Evolutionary conservation across 2,797 vertebrate genomes (phyloP).

Genomic region (Gallinago solitaria): DNA sequence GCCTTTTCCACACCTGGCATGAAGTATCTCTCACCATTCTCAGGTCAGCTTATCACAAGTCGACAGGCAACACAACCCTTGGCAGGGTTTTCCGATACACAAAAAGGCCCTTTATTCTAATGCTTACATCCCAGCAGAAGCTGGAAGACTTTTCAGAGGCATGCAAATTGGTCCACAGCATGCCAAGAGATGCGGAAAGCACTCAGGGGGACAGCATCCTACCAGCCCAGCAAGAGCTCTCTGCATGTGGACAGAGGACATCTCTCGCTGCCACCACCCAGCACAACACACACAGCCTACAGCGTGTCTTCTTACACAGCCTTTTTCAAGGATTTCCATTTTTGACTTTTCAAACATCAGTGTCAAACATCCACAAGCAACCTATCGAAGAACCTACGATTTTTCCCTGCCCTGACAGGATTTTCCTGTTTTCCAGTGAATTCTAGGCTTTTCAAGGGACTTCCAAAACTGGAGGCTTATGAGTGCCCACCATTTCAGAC

Average conservation of each 20-base stretch:
- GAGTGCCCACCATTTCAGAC: not conserved
- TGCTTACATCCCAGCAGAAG: not conserved
- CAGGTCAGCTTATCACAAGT: accelerated
- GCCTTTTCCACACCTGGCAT: not conserved
- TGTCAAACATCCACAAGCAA: not conserved
- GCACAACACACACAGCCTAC: not conserved
- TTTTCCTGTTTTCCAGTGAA: not conserved
- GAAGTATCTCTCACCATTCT: not conserved
- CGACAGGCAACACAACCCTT: not conserved
- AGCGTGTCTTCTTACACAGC: accelerated
- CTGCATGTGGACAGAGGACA: not conserved
- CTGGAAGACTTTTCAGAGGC: not conserved
- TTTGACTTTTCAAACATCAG: not conserved
- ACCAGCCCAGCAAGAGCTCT: accelerated
- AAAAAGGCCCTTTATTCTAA: not conserved
- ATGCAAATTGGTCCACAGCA: not conserved
- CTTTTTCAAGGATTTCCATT: not conserved
- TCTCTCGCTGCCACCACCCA: not conserved
- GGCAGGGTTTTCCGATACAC: not conserved
- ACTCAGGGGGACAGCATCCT: not conserved
- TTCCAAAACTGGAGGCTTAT: not conserved
- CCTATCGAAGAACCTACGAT: not conserved
- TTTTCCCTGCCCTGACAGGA: not conserved
- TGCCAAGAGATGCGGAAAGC: not conserved
- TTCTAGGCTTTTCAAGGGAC: not conserved